Evolutionary conservation across 2,113 vertebrate species (phyloP).

Genomic region (Sebastes schlegelii): DNA sequence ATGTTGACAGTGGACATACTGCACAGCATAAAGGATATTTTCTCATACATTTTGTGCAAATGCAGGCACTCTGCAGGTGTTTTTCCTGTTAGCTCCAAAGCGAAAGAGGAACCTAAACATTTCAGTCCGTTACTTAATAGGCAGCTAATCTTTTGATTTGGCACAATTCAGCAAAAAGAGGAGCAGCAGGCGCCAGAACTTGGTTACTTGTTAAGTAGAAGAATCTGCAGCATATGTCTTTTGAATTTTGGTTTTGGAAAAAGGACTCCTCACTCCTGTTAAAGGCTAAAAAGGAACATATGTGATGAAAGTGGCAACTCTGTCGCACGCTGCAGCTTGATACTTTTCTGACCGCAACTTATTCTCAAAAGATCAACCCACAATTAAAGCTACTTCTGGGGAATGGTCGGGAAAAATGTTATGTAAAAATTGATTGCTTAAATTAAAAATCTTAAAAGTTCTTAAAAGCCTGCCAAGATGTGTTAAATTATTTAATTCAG

Average conservation of each 20-base stretch:
- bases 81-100: background rate
- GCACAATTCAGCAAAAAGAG: background rate
- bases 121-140: conserved; percentile 1
- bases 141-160: conserved; percentile 22
- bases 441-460: too few species aligned
- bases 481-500: background rate
- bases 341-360: background rate
- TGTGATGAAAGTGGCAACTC: conserved; percentile 3
- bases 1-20: conserved; percentile 1
- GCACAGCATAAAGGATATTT: background rate
- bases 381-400: background rate
- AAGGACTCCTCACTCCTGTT: conserved; percentile 15
- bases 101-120: conserved; percentile 5
- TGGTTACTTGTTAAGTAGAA: conserved; percentile 26
- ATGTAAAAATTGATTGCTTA: background rate
- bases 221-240: conserved; percentile 33
- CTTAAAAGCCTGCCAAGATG: background rate
- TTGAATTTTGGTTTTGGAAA: conserved; percentile 22
- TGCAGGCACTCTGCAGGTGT: background rate
- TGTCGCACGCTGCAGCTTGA: background rate
- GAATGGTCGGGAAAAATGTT: background rate
- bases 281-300: conserved; percentile 12
- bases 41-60: background rate
- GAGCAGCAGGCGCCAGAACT: conserved; percentile 20
- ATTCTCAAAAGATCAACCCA: background rate